Conservation (phyloP, 1,140 invertebrate genomes). For the Aphidius ervi region DNA sequence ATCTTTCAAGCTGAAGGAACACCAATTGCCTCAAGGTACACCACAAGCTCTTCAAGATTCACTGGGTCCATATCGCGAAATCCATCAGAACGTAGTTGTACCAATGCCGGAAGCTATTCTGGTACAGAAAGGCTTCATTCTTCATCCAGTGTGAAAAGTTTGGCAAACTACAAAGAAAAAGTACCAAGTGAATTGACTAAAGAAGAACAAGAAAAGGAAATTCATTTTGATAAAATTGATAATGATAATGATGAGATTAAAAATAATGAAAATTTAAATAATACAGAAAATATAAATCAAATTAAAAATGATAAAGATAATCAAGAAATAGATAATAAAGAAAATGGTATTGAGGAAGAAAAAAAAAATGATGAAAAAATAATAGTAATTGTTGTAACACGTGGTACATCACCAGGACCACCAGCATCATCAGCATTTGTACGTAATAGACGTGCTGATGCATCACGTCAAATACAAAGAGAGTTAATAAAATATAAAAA, state of each 20-base stretch:
- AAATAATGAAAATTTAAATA: not conserved
- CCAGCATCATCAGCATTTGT: constrained; percentile 62
- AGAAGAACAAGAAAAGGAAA: constrained; percentile 1
- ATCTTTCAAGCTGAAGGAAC: constrained; percentile 7
- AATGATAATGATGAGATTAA: not conserved
- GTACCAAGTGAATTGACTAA: not conserved
- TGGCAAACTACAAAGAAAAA: constrained; percentile 7
- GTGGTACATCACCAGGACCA: constrained; percentile 72
- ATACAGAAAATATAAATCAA: constrained; percentile 6
- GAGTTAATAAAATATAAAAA: constrained; percentile 58
- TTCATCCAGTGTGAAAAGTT: constrained; percentile 8
- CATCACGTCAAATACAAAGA: constrained; percentile 66
- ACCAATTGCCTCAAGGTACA: constrained; percentile 6
- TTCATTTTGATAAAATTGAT: not conserved
- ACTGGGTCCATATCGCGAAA: constrained; percentile 5
- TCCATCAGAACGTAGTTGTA: not conserved
- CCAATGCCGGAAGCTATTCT: constrained; percentile 5
- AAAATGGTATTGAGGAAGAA: constrained; percentile 3
- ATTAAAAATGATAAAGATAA: not conserved
- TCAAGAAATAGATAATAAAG: not conserved
- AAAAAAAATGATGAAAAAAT: constrained; percentile 2
- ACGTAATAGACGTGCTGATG: constrained; percentile 63
- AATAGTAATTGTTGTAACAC: constrained; percentile 62
- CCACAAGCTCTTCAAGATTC: constrained; percentile 6
- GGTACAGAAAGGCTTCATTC: constrained; percentile 8